Conservation (phyloP, 2,113 vertebrate species). For the Alouatta palliata region DNA sequence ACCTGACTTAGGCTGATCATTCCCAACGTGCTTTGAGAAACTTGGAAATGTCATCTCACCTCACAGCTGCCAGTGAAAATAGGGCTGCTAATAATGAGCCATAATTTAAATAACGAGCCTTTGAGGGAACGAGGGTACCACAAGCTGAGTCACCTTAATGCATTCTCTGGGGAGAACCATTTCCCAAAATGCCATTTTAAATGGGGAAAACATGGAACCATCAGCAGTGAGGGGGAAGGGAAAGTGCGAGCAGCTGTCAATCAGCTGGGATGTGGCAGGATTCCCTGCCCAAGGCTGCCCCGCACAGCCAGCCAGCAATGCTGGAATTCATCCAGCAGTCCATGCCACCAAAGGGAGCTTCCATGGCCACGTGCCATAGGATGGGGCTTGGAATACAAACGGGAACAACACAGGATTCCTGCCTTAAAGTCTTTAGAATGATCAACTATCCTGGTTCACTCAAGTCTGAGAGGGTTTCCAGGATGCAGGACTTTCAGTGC, state of each 20-base stretch:
- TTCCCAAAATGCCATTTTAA: conserved; percentile 63
- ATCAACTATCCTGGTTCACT: background rate
- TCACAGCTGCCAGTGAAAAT: conserved; percentile 49
- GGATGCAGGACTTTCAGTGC: background rate
- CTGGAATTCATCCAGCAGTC: background rate
- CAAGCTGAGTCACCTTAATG: conserved; percentile 48
- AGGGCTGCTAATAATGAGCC: conserved; percentile 40
- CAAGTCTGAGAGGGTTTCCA: background rate
- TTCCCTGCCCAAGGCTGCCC: background rate
- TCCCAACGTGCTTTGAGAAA: conserved; percentile 53
- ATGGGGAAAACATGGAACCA: background rate
- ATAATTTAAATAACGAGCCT: conserved; percentile 69
- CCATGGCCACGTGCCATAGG: fast-evolving
- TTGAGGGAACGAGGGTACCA: conserved; percentile 55
- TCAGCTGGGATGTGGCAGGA: background rate
- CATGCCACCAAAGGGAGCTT: background rate
- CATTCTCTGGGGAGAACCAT: conserved; percentile 28
- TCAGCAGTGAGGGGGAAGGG: background rate
- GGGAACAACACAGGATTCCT: background rate
- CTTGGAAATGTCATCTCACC: conserved; percentile 34
- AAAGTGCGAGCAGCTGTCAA: background rate
- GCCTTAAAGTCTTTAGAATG: background rate
- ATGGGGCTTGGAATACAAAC: background rate
- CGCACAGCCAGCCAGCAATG: background rate
- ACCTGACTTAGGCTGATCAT: background rate